A percentile compares a stretch with the other conserved stretches of the same genome.
Evolutionary conservation across 2,888 invertebrate species (phyloP).

Genomic region (Pyralis farinalis): DNA sequence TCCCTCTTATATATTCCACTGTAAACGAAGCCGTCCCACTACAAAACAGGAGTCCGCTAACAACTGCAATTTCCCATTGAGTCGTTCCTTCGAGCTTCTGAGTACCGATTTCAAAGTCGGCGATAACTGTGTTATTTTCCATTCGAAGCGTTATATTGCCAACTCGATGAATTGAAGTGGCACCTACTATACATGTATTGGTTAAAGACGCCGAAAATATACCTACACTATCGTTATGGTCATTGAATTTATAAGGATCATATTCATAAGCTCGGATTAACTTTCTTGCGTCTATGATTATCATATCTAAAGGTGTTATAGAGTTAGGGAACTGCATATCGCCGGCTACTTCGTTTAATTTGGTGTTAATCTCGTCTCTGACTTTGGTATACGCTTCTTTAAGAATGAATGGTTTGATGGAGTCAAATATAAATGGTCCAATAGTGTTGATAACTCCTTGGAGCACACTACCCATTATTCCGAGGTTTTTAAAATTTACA

Average conservation of each 20-base stretch:
- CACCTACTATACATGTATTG: slow-evolving; percentile 89
- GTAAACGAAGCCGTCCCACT: slow-evolving; percentile 88
- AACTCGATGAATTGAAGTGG: slow-evolving; percentile 90
- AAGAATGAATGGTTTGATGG: slow-evolving; percentile 91
- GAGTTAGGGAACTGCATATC: slow-evolving; percentile 90
- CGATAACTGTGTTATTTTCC: slow-evolving; percentile 85
- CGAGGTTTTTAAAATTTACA: slow-evolving; percentile 91
- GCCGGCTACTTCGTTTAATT: slow-evolving; percentile 85
- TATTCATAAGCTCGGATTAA: slow-evolving; percentile 83
- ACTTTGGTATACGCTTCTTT: slow-evolving; percentile 89
- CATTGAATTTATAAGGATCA: slow-evolving; percentile 88
- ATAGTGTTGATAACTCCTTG: slow-evolving; percentile 91
- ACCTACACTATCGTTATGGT: slow-evolving; percentile 87
- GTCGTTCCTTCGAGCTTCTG: slow-evolving; percentile 88
- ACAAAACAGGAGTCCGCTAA: slow-evolving; percentile 85
- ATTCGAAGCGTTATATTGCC: slow-evolving; percentile 88
- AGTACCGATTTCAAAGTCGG: slow-evolving; percentile 88
- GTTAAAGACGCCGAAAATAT: slow-evolving; percentile 84
- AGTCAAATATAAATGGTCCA: slow-evolving; percentile 91
- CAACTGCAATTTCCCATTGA: slow-evolving; percentile 88
- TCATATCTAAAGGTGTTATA: slow-evolving; percentile 92
- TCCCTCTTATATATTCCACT: slow-evolving; percentile 88
- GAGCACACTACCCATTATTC: slow-evolving; percentile 85
- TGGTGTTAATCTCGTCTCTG: slow-evolving; percentile 86
- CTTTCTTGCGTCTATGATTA: slow-evolving; percentile 87